A percentile compares a stretch with the other conserved stretches of the same genome.
Evolutionary conservation across 2,113 vertebrate genomes (phyloP).

Genomic region (Peucedramus taeniatus): DNA sequence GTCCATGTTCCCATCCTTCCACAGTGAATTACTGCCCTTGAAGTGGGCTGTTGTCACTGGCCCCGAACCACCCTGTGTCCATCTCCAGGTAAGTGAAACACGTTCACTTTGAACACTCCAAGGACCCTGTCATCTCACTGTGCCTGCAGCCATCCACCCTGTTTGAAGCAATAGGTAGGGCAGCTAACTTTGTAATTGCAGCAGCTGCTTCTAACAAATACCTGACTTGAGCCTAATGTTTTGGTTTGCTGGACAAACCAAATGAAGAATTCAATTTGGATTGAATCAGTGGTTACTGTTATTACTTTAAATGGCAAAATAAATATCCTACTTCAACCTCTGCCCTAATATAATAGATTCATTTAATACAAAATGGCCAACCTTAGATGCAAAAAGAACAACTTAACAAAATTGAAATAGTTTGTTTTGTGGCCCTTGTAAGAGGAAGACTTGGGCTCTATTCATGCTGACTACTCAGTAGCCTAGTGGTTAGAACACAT

Average conservation of each 20-base stretch:
- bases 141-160: background rate
- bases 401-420: background rate
- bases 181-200: background rate
- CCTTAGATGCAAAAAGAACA: background rate
- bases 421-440: background rate
- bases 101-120: fast-evolving
- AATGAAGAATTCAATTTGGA: background rate
- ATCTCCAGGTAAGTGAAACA: background rate
- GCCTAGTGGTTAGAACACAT: background rate
- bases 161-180: background rate
- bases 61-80: background rate
- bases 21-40: background rate
- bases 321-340: background rate
- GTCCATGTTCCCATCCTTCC: background rate
- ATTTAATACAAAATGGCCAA: background rate
- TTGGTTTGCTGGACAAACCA: background rate
- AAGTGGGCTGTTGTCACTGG: background rate
- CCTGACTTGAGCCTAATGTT: background rate
- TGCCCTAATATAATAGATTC: background rate
- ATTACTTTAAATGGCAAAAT: slow-evolving; percentile 11
- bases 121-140: background rate
- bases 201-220: background rate
- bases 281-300: background rate
- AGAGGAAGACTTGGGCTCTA: background rate
- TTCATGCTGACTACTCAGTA: background rate